A percentile compares a stretch with the other conserved stretches of the same genome.
Conservation (phyloP, 2,888 invertebrate genomes). For the Oeneis ivallda region DNA sequence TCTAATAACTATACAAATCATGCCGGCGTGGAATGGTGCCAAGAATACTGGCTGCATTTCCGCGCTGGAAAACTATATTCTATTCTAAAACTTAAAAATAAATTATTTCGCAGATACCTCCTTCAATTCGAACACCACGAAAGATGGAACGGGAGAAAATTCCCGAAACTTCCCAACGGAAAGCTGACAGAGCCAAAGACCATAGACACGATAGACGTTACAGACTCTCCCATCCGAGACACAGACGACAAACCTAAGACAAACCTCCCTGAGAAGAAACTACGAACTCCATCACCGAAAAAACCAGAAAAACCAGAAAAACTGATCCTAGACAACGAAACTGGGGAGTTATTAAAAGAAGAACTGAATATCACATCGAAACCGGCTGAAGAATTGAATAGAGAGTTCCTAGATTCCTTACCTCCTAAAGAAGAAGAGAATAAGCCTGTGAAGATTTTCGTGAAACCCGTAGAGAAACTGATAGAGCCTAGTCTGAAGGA, state of each 20-base stretch:
- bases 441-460: slow-evolving; percentile 57
- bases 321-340: slow-evolving; percentile 48
- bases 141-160: slow-evolving; percentile 60
- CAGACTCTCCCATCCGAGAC: slow-evolving; percentile 65
- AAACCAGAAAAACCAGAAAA: slow-evolving; percentile 33
- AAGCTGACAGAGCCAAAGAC: slow-evolving; percentile 48
- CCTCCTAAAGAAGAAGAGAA: slow-evolving; percentile 56
- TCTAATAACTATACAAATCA: no score
- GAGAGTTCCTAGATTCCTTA: slow-evolving; percentile 70
- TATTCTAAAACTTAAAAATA: background rate
- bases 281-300: slow-evolving; percentile 49
- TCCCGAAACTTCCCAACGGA: slow-evolving; percentile 62
- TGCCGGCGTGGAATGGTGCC: no score
- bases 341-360: slow-evolving; percentile 50
- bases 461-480: slow-evolving; percentile 65
- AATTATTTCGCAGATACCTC: slow-evolving; percentile 76
- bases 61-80: no score
- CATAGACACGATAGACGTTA: slow-evolving; percentile 69
- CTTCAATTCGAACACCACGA: slow-evolving; percentile 85
- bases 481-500: slow-evolving; percentile 39
- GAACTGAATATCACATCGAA: slow-evolving; percentile 56
- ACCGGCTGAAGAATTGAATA: slow-evolving; percentile 68
- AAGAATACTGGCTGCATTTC: no score
- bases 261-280: slow-evolving; percentile 46
- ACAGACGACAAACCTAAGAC: slow-evolving; percentile 35